Evolutionary conservation across 2,888 invertebrate genomes (phyloP).

Genomic region (Watsonalla cultraria): DNA sequence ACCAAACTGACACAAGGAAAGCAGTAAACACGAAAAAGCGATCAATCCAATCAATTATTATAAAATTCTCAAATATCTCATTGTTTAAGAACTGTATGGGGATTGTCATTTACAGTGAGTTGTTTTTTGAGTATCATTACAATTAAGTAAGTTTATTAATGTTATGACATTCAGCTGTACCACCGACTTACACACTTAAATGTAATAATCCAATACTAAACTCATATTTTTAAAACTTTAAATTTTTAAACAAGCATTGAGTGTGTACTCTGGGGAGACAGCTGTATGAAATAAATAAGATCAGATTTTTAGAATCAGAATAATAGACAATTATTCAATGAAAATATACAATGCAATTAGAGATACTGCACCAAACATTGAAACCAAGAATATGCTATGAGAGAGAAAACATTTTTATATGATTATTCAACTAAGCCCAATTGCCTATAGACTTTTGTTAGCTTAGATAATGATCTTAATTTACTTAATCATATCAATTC

Average conservation of each 20-base stretch:
- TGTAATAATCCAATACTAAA: conserved; percentile 4
- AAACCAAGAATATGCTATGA: conserved; percentile 70
- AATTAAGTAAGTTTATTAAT: conserved; percentile 47
- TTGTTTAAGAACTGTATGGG: conserved; percentile 46
- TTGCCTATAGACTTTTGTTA: conserved; percentile 61
- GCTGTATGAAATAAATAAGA: conserved; percentile 34
- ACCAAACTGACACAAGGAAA: conserved; percentile 81
- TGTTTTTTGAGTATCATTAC: conserved; percentile 75
- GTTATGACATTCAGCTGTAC: conserved; percentile 29
- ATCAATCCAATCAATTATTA: conserved; percentile 78
- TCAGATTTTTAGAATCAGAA: conserved; percentile 47
- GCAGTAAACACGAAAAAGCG: conserved; percentile 81
- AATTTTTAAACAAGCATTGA: conserved; percentile 3
- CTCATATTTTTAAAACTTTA: conserved; percentile 4
- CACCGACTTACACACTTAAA: conserved; percentile 48
- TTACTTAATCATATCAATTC: conserved; percentile 40
- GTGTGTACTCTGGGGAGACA: conserved; percentile 54
- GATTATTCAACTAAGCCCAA: conserved; percentile 69
- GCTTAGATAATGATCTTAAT: conserved; percentile 39
- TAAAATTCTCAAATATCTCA: conserved; percentile 64
- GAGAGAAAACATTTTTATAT: conserved; percentile 56
- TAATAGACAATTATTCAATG: conserved; percentile 64
- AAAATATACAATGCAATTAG: conserved; percentile 76
- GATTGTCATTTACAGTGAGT: conserved; percentile 64
- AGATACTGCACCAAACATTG: conserved; percentile 76